phyloP scores from a whole-genome alignment of 2,113 vertebrate genomes.

The Vombatus ursinus region DNA sequence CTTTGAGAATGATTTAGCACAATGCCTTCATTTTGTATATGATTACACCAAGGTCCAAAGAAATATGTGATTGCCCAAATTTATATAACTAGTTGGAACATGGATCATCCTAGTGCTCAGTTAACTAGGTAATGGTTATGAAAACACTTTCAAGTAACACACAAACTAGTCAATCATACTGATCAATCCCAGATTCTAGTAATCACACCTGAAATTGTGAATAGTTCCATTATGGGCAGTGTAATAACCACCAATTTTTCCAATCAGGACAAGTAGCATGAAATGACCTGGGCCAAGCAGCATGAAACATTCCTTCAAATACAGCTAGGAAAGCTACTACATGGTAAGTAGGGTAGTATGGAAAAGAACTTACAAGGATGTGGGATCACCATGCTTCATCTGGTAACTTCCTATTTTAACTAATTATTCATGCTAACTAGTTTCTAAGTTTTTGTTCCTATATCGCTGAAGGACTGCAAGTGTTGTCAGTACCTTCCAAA shows the following conservation, averaged over 20 bases:
- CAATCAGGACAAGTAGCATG: background rate
- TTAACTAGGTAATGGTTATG: background rate
- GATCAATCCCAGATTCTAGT: background rate
- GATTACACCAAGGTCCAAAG: background rate
- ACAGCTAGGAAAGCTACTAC: background rate
- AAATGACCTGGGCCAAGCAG: background rate
- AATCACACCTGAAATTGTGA: background rate
- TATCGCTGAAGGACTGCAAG: background rate
- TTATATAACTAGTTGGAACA: background rate
- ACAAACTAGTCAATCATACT: background rate
- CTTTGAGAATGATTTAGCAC: background rate
- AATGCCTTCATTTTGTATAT: background rate
- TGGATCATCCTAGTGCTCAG: background rate
- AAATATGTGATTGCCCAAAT: background rate
- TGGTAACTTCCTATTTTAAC: background rate
- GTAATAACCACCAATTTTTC: background rate
- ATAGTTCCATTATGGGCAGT: background rate
- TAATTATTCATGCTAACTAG: background rate
- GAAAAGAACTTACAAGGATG: background rate
- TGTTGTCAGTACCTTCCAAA: background rate
- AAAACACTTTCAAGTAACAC: background rate
- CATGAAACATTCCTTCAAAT: background rate
- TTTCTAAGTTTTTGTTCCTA: background rate
- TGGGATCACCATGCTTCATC: background rate
- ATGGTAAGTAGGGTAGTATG: background rate